Percentiles rank a stretch among this genome's conserved stretches.
Conservation (phyloP, 1,140 invertebrate species). For the Papilio xuthus region DNA sequence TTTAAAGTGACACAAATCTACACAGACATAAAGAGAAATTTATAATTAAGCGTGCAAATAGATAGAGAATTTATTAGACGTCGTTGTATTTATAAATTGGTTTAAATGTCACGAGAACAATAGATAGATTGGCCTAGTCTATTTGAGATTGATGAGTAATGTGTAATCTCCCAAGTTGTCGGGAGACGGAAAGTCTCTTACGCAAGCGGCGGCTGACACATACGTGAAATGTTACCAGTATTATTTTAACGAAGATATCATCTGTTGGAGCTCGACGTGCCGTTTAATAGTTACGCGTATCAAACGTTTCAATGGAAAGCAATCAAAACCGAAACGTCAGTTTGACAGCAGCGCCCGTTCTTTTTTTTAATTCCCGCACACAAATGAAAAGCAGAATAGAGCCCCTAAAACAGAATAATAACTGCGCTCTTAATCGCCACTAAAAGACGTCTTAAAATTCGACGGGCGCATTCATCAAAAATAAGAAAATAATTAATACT, state of each 20-base stretch:
- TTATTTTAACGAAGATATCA: slow-evolving; percentile 79
- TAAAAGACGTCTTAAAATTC: slow-evolving; percentile 71
- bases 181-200: slow-evolving; percentile 67
- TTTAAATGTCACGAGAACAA: slow-evolving; percentile 80
- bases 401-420: slow-evolving; percentile 59
- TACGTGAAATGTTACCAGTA: slow-evolving; percentile 64
- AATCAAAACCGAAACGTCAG: slow-evolving; percentile 57
- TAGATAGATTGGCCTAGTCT: slow-evolving; percentile 70
- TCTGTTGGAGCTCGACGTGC: slow-evolving; percentile 64
- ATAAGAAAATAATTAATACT: slow-evolving; percentile 81
- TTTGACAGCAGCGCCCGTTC: slow-evolving; percentile 60
- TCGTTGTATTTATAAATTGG: slow-evolving; percentile 73
- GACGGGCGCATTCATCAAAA: slow-evolving; percentile 74
- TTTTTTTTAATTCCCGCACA: slow-evolving; percentile 32
- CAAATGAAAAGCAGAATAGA: slow-evolving; percentile 43
- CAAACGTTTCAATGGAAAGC: slow-evolving; percentile 55
- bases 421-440: slow-evolving; percentile 63
- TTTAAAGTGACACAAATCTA: not conserved
- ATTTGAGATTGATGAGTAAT: slow-evolving; percentile 79
- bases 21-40: slow-evolving; percentile 37
- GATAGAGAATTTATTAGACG: slow-evolving; percentile 66
- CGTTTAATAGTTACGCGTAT: slow-evolving; percentile 69
- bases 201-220: slow-evolving; percentile 60
- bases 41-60: slow-evolving; percentile 48
- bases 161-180: slow-evolving; percentile 65